Percentiles rank a stretch among this genome's conserved stretches.
phyloP scores from a whole-genome alignment of 2,113 vertebrate genomes.

The Tragulus kanchil region DNA sequence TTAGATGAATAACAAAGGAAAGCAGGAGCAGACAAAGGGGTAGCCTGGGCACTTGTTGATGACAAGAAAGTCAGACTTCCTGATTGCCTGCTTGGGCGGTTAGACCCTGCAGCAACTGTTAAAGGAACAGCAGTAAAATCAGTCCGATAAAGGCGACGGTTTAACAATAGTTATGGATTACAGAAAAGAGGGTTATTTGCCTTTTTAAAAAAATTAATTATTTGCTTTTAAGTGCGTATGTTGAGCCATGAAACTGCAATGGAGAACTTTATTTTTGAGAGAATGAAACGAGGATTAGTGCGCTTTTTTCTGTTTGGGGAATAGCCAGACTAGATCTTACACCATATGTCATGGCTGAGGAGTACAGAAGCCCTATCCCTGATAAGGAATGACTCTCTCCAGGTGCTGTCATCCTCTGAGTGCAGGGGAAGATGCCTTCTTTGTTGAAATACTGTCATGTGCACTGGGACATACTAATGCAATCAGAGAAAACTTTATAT shows the following conservation, averaged over 20 bases:
- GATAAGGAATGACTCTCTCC: background rate
- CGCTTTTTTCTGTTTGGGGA: background rate
- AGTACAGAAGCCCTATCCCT: background rate
- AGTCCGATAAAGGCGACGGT: background rate
- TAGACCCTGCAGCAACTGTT: background rate
- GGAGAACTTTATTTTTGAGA: slow-evolving; percentile 31
- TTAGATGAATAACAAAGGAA: background rate
- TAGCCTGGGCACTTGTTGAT: background rate
- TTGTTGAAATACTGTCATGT: background rate
- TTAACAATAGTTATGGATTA: background rate
- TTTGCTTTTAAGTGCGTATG: background rate
- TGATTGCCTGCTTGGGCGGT: background rate
- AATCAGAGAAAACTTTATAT: background rate
- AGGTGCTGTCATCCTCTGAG: background rate
- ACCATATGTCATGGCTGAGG: background rate
- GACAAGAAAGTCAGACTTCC: background rate
- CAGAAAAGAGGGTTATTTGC: background rate
- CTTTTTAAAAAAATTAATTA: background rate
- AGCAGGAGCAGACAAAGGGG: background rate
- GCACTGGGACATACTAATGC: background rate
- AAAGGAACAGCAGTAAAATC: background rate
- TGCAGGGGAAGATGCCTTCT: background rate
- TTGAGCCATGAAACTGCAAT: background rate
- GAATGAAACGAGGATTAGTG: background rate
- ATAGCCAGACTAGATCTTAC: background rate